Base-by-base conservation (phyloP, 2,797 vertebrate species). In the Gymnodraco acuticeps region DNA sequence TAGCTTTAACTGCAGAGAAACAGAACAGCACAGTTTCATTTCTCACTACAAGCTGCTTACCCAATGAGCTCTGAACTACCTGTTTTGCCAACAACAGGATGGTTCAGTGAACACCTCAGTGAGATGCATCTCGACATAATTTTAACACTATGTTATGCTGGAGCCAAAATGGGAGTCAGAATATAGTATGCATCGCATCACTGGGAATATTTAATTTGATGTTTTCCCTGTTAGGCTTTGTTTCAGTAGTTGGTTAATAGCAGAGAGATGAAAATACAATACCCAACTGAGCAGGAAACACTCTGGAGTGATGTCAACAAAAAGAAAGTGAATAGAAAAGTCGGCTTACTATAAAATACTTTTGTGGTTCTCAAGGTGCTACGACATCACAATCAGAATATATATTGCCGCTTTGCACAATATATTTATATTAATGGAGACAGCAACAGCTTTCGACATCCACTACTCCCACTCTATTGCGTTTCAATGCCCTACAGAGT, bases 361-460 rank as follows among this genome's bases (percentile, higher is more conserved):
- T 53, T 65, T 51, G 51, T 67, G 73, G 65, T 80, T 83, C 82
- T 76, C 50, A 77, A 84, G 76, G 78, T 81, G 79, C 50, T 64
- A 61, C 87, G 84, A 89, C 85, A 85, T 90, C 85, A 89, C 82
- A 70, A 61, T 62, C 68, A 73, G 61, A 89, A 87, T 75, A 58
- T 73, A 61, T 73, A 75, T 50, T 87, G 86, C 82, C 79, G 86
- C 80, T 83, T 78, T 70, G 79, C 77, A 73, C 67, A 77, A 75
- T 70, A 83, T 89, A 83, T 89, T 90, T 89, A 83, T 89, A 85
- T 88, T 88, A 89, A 90, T 87, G 85, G 86, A 88, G 84, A 85
- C 52, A 76, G 71, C 80, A 82, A 91, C 73, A 73, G 80, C 86
- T 78, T 83, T 64, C 58, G 15, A 88, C 85, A 74, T 58, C 75